Conservation (phyloP, 30 jellyfish, hydroid and myxozoan species). For the Phacellophora camtschatica region DNA sequence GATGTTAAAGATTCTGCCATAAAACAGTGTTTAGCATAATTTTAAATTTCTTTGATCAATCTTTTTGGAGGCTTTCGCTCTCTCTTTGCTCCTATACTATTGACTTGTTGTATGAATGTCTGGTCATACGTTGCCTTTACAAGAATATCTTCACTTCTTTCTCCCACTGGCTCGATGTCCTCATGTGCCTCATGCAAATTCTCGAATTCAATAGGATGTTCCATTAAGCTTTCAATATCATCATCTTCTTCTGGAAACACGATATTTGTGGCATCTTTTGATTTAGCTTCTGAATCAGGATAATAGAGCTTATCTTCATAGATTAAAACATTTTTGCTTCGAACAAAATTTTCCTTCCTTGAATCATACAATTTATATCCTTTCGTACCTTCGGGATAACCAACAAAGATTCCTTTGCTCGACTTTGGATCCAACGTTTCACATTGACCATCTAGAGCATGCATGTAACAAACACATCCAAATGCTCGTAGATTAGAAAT, state of each 20-base stretch:
- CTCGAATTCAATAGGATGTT: conserved; percentile 1
- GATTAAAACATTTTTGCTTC: conserved; percentile 58
- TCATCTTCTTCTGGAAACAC: conserved; percentile 11
- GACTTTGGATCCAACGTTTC: conserved; percentile 52
- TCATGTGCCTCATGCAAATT: conserved; percentile 9
- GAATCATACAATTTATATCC: conserved; percentile 46
- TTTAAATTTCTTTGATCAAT: conserved; percentile 18
- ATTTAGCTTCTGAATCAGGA: conserved; percentile 24
- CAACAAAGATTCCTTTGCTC: conserved; percentile 37
- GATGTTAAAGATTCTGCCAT: conserved; percentile 5
- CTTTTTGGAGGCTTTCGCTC: conserved; percentile 28
- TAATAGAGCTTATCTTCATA: conserved; percentile 46
- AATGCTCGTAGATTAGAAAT: conserved; percentile 45
- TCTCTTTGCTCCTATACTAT: conserved; percentile 34
- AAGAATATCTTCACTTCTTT: conserved; percentile 7
- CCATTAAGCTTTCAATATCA: not conserved
- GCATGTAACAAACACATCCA: conserved; percentile 53
- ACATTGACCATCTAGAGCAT: conserved; percentile 51
- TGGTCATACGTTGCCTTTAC: conserved; percentile 45
- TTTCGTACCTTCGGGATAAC: conserved; percentile 52
- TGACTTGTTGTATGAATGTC: conserved; percentile 39
- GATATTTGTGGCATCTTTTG: not conserved
- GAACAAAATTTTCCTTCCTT: not conserved
- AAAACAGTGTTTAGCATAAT: not conserved
- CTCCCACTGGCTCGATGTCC: conserved; percentile 58